A percentile compares a stretch with the other conserved stretches of the same genome.
Conservation (phyloP, 2,113 vertebrate species). For the Lophotis ruficrista region DNA sequence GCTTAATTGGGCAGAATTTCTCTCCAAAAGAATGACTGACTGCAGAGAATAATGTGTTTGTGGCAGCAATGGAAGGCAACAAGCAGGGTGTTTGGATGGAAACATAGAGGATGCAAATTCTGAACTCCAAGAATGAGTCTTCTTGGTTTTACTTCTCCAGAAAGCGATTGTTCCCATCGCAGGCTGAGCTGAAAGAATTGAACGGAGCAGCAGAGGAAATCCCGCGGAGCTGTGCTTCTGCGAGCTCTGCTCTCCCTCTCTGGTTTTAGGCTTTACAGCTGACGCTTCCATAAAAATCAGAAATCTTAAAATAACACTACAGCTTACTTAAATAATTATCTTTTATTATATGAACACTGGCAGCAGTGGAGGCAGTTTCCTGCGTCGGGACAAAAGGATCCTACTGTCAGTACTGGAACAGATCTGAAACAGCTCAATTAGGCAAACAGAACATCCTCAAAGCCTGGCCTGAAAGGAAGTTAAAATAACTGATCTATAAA, state of each 20-base stretch:
- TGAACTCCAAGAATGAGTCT: background rate
- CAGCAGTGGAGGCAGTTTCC: background rate
- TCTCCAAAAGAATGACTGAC: background rate
- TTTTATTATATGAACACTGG: background rate
- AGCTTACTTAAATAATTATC: slow-evolving; percentile 23
- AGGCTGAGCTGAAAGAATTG: background rate
- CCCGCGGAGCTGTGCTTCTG: background rate
- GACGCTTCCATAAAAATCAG: background rate
- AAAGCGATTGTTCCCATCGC: background rate
- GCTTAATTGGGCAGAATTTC: slow-evolving; percentile 55
- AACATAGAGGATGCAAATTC: background rate
- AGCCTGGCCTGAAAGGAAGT: slow-evolving; percentile 16
- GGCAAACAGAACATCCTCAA: slow-evolving; percentile 38
- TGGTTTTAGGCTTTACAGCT: background rate
- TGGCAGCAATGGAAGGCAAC: background rate
- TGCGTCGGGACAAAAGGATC: background rate
- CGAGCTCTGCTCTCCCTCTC: background rate
- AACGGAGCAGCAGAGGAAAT: background rate
- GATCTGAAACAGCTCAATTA: slow-evolving; percentile 39
- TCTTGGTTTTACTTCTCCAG: background rate
- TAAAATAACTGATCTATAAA: slow-evolving; percentile 60
- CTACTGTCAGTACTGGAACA: slow-evolving; percentile 23
- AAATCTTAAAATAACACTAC: background rate
- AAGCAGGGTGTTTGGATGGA: background rate
- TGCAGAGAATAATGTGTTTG: background rate